These are phyloP conservation scores for Triplophysa yarkandensis DNA, from an alignment of 2,797 vertebrate genomes.

Conservation along the genomic window DNA sequence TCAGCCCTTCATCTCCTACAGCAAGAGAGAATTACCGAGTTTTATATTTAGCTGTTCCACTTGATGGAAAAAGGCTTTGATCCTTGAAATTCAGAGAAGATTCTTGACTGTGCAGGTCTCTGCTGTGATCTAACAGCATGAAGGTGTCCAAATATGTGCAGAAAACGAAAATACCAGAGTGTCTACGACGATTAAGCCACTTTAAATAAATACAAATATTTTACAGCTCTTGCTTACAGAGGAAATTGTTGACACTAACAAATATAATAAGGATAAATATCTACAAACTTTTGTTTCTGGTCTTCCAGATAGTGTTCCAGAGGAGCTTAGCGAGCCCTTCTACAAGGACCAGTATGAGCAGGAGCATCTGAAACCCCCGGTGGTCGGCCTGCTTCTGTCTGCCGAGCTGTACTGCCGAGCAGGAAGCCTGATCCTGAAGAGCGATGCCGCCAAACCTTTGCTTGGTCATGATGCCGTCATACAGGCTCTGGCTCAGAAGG, in stretches of 20 bases:
- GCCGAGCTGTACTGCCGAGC: conserved; percentile 95
- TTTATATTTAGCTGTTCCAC: conserved; percentile 3
- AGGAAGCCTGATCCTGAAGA: conserved; percentile 91
- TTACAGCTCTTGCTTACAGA: no score
- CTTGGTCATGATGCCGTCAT: conserved; percentile 93
- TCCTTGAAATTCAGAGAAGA: background rate
- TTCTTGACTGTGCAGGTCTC: background rate
- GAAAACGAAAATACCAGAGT: background rate
- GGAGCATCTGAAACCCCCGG: conserved; percentile 95
- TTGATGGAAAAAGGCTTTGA: conserved; percentile 12
- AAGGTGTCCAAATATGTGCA: background rate
- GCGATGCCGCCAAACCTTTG: conserved; percentile 86
- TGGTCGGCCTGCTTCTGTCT: conserved; percentile 89
- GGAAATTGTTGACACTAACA: no score
- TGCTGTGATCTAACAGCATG: conserved; percentile 9
- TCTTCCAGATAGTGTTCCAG: conserved; percentile 85
- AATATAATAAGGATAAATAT: no score
- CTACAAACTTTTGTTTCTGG: conserved; percentile 12
- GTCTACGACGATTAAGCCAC: no score
- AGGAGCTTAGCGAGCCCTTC: conserved; percentile 90
- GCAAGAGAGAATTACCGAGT: conserved; percentile 13
- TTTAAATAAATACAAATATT: no score
- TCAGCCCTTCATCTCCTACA: background rate
- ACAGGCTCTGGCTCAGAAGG: conserved; percentile 92
- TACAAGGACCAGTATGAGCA: conserved; percentile 98